Evolutionary conservation across 2,113 vertebrate species (phyloP), one percentile per base, ranked within the genome.

Genomic region (Melanocharis versteri): DNA sequence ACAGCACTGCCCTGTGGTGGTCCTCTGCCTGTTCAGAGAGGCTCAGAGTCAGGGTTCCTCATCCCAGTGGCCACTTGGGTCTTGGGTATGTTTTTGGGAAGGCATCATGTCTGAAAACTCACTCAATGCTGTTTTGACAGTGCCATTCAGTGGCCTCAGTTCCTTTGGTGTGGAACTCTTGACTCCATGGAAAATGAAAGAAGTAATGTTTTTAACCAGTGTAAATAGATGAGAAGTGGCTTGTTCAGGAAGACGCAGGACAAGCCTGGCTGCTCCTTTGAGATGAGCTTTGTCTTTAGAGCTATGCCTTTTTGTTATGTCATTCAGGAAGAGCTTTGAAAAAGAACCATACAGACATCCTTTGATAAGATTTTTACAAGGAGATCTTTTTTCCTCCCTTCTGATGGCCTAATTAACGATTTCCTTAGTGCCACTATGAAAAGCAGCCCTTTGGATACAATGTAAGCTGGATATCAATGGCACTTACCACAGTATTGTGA

Each of bases 281-380:
- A 95, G 57, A 86, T 58, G 73, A 87, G 79, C 81, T 94, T 92
- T 94, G 85, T 97, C 87, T 94, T 92, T 78, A 71, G 76, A 85
- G 75, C 89, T 90, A 2, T 81, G 72, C 50, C 50, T 87, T 94
- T 96, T 89, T 89, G 72, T 95, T 97, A 31, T 69, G 71, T 93
- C 73, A 76, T 75, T 91, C 95, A 95, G 95, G 89, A 95, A 92
- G 69, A 87, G 79, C 87, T 94, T 94, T 96, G 90, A 93, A 94
- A 90, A 92, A 77, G 86, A 94, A 61, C 62, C 51, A 26, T 73
- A 83, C 90, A 96, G 93, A 73, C 75, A 78, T 91, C 91, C 92
- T 96, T 97, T 97, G 95, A 94, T 96, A 95, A 89, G 86, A 57
- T 75, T 89, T 95, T 89, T 90, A 95, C 90, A 96, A 94, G 93